Conservation (phyloP, 2,797 vertebrate genomes). For the Malurus splendens region DNA sequence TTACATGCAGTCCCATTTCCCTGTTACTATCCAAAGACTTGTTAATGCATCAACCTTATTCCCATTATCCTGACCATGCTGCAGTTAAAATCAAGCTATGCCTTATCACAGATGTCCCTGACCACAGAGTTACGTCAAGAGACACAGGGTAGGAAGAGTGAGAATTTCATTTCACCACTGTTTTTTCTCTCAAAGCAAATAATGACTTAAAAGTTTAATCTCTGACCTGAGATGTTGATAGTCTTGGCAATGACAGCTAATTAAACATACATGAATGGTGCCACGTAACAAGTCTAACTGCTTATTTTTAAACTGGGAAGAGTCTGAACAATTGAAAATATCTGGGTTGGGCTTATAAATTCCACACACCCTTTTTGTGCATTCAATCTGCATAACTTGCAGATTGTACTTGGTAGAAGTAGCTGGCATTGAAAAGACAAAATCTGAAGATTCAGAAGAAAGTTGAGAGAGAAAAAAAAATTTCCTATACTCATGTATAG, state of each 20-base stretch:
- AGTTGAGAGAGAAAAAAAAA: background rate
- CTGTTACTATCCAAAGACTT: background rate
- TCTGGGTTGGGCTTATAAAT: slow-evolving; percentile 24
- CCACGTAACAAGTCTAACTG: background rate
- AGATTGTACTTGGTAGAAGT: background rate
- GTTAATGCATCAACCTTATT: background rate
- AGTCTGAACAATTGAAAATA: slow-evolving; percentile 36
- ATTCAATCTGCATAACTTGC: background rate
- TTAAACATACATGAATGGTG: background rate
- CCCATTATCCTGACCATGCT: background rate
- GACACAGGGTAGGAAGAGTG: background rate
- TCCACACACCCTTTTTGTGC: background rate
- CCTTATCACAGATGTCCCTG: background rate
- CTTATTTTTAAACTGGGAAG: slow-evolving; percentile 53
- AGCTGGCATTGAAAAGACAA: background rate
- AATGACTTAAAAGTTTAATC: slow-evolving; percentile 25
- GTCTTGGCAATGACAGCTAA: slow-evolving; percentile 7
- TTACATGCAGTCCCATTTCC: background rate
- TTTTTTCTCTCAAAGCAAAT: background rate
- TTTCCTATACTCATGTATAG: background rate
- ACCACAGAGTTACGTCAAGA: background rate
- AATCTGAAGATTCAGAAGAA: background rate
- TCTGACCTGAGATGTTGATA: background rate
- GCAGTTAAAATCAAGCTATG: background rate
- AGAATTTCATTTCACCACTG: background rate